These are phyloP conservation scores for Iselma pallidipennis DNA, from an alignment of 2,888 invertebrate genomes.

Conservation along the genomic window DNA sequence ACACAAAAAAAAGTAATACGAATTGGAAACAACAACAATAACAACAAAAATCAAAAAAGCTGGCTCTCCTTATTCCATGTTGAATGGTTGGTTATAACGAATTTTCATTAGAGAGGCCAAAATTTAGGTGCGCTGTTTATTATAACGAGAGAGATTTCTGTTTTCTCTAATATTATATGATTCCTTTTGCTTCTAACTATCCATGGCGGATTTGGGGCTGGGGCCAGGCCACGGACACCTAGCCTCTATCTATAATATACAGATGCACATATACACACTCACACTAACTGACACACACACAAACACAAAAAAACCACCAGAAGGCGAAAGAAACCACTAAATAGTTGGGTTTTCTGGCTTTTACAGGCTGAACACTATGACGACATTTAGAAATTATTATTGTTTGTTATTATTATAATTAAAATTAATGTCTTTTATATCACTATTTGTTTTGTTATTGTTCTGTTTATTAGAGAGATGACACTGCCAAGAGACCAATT, in stretches of 20 bases:
- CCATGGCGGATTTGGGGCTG: slow-evolving; percentile 22
- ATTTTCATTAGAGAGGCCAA: too few species aligned
- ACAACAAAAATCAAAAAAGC: not conserved
- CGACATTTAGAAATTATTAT: not conserved
- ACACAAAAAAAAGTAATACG: not conserved
- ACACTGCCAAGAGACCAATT: not conserved
- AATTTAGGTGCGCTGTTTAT: too few species aligned
- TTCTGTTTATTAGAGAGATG: not conserved
- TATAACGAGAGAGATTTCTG: not conserved
- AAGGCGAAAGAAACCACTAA: not conserved
- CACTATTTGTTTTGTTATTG: not conserved
- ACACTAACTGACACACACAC: not conserved
- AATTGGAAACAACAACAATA: not conserved
- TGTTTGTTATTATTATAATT: not conserved
- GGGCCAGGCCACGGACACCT: slow-evolving; percentile 21
- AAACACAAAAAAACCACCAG: not conserved
- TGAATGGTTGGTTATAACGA: not conserved
- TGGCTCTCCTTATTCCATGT: not conserved
- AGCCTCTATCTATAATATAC: slow-evolving; percentile 18
- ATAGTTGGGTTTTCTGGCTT: not conserved
- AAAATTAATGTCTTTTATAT: not conserved
- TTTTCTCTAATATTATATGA: not conserved
- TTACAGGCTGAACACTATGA: not conserved
- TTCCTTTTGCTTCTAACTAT: slow-evolving; percentile 8
- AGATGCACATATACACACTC: slow-evolving; percentile 14